phyloP scores from a whole-genome alignment of 2,888 invertebrate genomes.

The Stictocephala bisonia region DNA sequence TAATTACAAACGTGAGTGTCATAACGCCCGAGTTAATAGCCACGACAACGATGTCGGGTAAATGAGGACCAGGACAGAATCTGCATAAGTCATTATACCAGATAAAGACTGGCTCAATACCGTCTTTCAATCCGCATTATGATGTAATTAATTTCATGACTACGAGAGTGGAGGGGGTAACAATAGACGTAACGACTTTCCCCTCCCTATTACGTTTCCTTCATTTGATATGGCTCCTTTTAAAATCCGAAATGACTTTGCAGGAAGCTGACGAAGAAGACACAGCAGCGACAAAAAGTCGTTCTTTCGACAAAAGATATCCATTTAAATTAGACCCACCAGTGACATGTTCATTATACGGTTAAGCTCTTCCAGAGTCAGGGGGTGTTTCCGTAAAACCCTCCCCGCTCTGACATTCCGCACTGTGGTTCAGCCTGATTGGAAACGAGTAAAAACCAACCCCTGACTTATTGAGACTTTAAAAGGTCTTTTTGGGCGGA shows the following conservation, averaged over 20 bases:
- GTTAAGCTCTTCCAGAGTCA: neutral
- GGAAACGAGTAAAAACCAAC: neutral
- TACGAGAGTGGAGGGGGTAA: neutral
- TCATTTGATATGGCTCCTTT: neutral
- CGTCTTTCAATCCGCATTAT: slow-evolving; percentile 10
- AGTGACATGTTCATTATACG: slow-evolving; percentile 7
- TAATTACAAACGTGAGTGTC: neutral
- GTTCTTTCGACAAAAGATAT: neutral
- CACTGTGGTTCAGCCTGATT: neutral
- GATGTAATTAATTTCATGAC: slow-evolving; percentile 2
- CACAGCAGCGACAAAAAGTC: neutral
- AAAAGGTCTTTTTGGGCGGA: neutral
- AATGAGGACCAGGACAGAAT: neutral
- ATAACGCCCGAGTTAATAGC: neutral
- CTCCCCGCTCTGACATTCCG: no score
- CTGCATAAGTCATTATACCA: slow-evolving; percentile 10
- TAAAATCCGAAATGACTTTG: slow-evolving; percentile 3
- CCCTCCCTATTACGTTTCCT: neutral
- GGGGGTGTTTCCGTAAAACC: neutral
- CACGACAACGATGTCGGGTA: neutral
- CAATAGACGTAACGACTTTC: slow-evolving; percentile 7
- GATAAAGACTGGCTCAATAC: slow-evolving; percentile 1
- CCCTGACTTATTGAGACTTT: neutral
- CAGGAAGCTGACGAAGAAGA: neutral
- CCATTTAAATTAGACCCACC: neutral